These are phyloP conservation scores for Tauraco hartlaubi DNA, from an alignment of 2,797 vertebrate species.

Conservation along the genomic window DNA sequence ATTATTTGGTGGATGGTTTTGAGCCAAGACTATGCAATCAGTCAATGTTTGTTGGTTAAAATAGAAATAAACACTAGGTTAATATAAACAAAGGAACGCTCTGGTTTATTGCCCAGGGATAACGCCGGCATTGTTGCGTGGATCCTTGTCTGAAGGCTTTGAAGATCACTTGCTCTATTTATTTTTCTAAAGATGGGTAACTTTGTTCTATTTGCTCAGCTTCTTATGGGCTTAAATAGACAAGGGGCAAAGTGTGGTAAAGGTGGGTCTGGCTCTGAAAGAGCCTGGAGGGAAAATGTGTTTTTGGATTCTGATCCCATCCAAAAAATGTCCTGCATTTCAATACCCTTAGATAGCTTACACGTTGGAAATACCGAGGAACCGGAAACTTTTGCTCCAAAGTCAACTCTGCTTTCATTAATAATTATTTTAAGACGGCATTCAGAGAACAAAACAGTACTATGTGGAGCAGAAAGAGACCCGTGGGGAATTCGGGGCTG, in stretches of 20 bases:
- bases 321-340: constrained; percentile 11
- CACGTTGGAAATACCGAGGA: not conserved
- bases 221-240: not conserved
- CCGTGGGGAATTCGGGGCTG: not conserved
- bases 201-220: constrained; percentile 26
- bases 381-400: not conserved
- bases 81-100: constrained; percentile 44
- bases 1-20: not conserved
- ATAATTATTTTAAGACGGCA: constrained; percentile 23
- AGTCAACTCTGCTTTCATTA: constrained; percentile 56
- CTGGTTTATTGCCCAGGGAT: constrained; percentile 41
- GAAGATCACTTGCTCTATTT: constrained; percentile 43
- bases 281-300: not conserved
- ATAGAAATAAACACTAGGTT: constrained; percentile 42
- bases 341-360: constrained; percentile 23
- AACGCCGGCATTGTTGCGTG: not conserved
- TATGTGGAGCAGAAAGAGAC: not conserved
- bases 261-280: constrained; percentile 15
- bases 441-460: constrained; percentile 10
- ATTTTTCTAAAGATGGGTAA: constrained; percentile 41
- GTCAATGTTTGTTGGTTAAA: constrained; percentile 50
- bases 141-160: constrained; percentile 25
- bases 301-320: constrained; percentile 23
- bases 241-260: not conserved
- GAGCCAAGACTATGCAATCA: not conserved